A percentile compares a stretch with the other conserved stretches of the same genome.
These are phyloP conservation scores for Dasypolia templi DNA, from an alignment of 2,888 invertebrate genomes.

Conservation along the genomic window DNA sequence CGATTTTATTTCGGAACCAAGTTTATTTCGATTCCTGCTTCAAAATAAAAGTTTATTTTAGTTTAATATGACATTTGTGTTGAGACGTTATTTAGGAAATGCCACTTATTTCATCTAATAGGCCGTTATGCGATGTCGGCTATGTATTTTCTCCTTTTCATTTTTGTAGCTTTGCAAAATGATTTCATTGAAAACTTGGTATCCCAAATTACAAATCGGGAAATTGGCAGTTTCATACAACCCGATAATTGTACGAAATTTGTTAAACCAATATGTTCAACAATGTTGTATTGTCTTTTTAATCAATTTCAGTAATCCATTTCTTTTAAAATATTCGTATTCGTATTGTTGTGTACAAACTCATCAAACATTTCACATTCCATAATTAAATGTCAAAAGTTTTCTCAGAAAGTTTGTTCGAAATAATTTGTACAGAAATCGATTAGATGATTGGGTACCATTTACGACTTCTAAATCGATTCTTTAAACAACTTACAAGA, in stretches of 20 bases:
- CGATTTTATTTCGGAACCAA: conserved; percentile 37
- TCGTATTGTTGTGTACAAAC: neutral
- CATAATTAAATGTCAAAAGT: conserved; percentile 41
- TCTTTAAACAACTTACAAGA: no score
- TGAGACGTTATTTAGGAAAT: conserved; percentile 33
- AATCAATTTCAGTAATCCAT: neutral
- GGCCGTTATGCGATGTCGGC: neutral
- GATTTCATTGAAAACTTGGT: conserved; percentile 2
- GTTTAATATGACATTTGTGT: conserved; percentile 38
- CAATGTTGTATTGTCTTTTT: neutral
- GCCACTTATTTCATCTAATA: neutral
- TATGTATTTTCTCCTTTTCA: neutral
- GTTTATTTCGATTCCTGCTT: conserved; percentile 49
- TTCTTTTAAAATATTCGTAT: neutral
- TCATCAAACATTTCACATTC: conserved; percentile 15
- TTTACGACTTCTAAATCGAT: conserved; percentile 20
- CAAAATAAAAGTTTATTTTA: conserved; percentile 51
- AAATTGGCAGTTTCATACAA: no score
- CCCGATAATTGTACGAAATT: conserved; percentile 3
- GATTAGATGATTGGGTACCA: conserved; percentile 24
- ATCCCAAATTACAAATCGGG: no score
- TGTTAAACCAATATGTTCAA: neutral
- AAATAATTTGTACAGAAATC: conserved; percentile 28
- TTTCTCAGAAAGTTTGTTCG: conserved; percentile 20
- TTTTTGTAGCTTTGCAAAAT: neutral